Conservation (phyloP, 2,888 invertebrate genomes). For the Phyllotreta striolata region DNA sequence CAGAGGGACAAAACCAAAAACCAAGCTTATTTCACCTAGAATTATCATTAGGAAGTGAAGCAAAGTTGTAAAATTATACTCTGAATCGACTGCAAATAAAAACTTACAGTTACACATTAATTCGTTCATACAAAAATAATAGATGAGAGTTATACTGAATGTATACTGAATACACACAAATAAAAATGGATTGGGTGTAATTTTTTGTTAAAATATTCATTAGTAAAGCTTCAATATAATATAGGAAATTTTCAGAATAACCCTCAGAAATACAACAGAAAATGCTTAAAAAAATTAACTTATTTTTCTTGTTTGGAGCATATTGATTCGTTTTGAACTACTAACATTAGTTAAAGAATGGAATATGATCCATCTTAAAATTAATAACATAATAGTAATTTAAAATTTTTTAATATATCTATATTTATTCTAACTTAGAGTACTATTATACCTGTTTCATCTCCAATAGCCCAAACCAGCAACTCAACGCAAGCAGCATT, state of each 20-base stretch:
- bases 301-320: no score
- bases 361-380: neutral
- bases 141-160: no score
- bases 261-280: no score
- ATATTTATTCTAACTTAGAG: neutral
- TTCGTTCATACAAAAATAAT: no score
- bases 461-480: constrained; percentile 96
- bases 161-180: no score
- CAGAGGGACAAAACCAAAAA: constrained; percentile 28
- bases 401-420: neutral
- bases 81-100: constrained; percentile 70
- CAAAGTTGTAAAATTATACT: constrained; percentile 76
- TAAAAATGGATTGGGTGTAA: no score
- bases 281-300: no score
- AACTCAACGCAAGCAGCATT: constrained; percentile 98
- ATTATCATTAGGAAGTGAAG: constrained; percentile 76
- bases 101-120: constrained; percentile 23
- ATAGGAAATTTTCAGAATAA: no score
- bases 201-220: no score
- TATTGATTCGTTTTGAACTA: no score
- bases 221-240: no score
- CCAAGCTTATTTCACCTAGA: constrained; percentile 64
- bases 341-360: constrained; percentile 2
- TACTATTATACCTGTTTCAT: constrained; percentile 84
- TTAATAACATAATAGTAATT: constrained; percentile 8